phyloP scores from a whole-genome alignment of 2,797 vertebrate genomes.

The Rhynchonycteris naso region DNA sequence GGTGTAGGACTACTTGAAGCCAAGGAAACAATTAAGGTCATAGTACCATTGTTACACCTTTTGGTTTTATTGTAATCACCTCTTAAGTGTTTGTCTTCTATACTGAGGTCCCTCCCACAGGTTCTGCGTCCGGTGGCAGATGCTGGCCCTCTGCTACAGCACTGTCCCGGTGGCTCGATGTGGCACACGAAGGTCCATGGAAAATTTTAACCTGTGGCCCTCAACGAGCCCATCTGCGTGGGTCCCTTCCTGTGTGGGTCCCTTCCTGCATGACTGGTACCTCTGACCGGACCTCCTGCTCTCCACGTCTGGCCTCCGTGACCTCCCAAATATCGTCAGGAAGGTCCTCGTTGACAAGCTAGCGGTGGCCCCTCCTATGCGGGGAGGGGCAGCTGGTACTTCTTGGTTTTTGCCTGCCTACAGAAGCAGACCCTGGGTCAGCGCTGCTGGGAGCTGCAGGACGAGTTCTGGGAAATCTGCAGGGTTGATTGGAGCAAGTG shows the following conservation, averaged over 20 bases:
- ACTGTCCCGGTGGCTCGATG: not conserved
- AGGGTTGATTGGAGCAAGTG: conserved; percentile 96
- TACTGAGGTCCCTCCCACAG: not conserved
- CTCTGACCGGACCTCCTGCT: conserved; percentile 90
- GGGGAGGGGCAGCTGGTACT: conserved; percentile 91
- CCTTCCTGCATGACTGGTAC: conserved; percentile 94
- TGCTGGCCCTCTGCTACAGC: not conserved
- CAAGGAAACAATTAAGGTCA: conserved; percentile 76
- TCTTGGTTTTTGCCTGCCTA: conserved; percentile 91
- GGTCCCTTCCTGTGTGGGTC: conserved; percentile 94
- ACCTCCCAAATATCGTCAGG: conserved; percentile 86
- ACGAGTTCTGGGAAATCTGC: conserved; percentile 96
- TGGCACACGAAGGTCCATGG: not conserved
- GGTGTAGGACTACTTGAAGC: not conserved
- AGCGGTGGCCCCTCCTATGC: conserved; percentile 87
- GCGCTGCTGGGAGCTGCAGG: conserved; percentile 89
- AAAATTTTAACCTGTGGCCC: not conserved
- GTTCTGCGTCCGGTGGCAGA: not conserved
- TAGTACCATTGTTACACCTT: conserved; percentile 66
- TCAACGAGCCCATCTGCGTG: conserved; percentile 91
- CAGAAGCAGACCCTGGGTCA: conserved; percentile 88
- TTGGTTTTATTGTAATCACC: conserved; percentile 36
- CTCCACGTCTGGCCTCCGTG: conserved; percentile 80
- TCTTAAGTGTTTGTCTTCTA: not conserved
- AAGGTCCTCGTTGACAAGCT: conserved; percentile 94